Base-by-base conservation (phyloP, 1,140 invertebrate species). In the Formica exsecta region DNA sequence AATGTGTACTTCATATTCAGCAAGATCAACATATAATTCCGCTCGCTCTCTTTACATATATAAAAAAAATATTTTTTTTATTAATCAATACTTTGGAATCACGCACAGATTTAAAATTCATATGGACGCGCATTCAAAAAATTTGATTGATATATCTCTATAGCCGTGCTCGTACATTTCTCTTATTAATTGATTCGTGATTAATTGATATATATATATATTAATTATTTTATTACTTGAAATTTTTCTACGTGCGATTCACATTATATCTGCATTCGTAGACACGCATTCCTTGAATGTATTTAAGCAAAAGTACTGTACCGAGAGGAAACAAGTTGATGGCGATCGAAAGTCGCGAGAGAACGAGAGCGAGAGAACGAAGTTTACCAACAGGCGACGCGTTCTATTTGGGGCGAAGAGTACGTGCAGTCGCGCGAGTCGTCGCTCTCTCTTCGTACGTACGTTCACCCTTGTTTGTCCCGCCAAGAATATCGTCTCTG, bases 401-500 rank as follows among this genome's bases (percentile, higher is more conserved):
- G 80, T 90, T 91, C 90, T 90, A 91, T 89, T 92, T 92, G n/a
- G 65, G 84, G 86, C 77, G 64, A 85, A 88, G 90, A 91, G 89
- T 86, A 77, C 79, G 71, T 81, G 84, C 87, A 84, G 88, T 54
- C 64, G 61, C 38, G 32, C 66, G 84, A 86, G 57, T 54, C 64
- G 73, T 73, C 73, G 87, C 66, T 84, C 64, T 57, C 86, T 73
- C 85, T 36, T 22, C 13, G 59, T 84, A 91, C 92, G 92, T 90
- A 73, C 92, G 86, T 93, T 93, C 92, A 93, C 92, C 92, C 92
- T 92, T 90, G 91, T 91, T 90, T 87, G 79, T 83, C 79, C 83
- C 75, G 86, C 83, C 86, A 91, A 93, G 87, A 91, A 92, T 93
- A 92, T 92, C 90, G 25, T 38, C 70, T 59, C 74, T 65, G 74